Percentiles rank a stretch among this genome's conserved stretches.
Conservation (phyloP, 2,888 invertebrate species). For the Cataglyphis rosenhaueri region DNA sequence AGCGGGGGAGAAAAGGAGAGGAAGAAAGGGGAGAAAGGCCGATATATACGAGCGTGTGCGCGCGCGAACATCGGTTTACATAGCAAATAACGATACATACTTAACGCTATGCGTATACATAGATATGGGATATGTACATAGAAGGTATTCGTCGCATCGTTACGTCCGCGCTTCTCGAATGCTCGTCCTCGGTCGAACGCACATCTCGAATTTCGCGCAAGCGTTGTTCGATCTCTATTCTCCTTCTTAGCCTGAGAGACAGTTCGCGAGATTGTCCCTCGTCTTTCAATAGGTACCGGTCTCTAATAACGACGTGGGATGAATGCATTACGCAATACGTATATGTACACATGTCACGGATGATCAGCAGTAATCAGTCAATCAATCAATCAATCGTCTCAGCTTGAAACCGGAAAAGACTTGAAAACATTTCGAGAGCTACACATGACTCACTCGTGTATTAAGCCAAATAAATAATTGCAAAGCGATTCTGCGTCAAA, state of each 20-base stretch:
- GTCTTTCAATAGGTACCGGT: not conserved
- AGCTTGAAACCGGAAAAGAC: not conserved
- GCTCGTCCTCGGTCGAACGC: not conserved
- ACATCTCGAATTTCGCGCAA: not conserved
- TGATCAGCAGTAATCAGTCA: not conserved
- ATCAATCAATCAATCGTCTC: slow-evolving; percentile 10
- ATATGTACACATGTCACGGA: not conserved
- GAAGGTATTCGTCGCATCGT: slow-evolving; percentile 30
- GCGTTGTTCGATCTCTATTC: not conserved
- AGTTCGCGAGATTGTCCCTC: not conserved
- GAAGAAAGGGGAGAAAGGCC: not conserved
- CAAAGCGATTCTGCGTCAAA: not conserved
- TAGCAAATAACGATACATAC: slow-evolving; percentile 48
- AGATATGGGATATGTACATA: slow-evolving; percentile 59
- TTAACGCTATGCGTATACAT: slow-evolving; percentile 61
- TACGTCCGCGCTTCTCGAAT: not conserved
- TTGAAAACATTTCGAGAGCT: not conserved
- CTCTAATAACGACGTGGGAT: slow-evolving; percentile 1
- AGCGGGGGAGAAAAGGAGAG: not conserved
- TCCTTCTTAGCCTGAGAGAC: not conserved
- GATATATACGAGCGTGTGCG: slow-evolving; percentile 32
- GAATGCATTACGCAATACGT: slow-evolving; percentile 4
- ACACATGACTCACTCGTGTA: slow-evolving; percentile 5
- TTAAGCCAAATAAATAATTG: slow-evolving; percentile 19
- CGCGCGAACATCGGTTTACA: slow-evolving; percentile 50